Evolutionary conservation across 1,140 invertebrate species (phyloP).

Genomic region (Drosophila arizonae): DNA sequence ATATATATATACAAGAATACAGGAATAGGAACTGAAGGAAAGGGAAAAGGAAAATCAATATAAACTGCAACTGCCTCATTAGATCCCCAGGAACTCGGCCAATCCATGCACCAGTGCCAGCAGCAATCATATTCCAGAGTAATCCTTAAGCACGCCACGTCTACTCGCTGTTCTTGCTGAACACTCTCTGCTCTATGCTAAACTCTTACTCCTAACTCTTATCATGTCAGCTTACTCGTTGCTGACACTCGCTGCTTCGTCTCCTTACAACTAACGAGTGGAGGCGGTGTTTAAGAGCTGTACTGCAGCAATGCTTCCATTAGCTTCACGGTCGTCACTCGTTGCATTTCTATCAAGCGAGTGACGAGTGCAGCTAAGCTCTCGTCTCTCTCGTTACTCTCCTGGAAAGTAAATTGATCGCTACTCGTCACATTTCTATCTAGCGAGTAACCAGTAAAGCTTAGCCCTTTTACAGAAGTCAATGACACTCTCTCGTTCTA

Average conservation of each 20-base stretch:
- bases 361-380: neutral
- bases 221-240: neutral
- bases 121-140: slow-evolving; percentile 2
- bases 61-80: slow-evolving; percentile 56
- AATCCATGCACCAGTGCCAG: slow-evolving; percentile 1
- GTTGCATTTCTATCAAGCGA: neutral
- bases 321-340: neutral
- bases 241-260: neutral
- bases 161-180: too few relatives aligned
- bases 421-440: too few relatives aligned
- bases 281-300: too few relatives aligned
- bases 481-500: too few relatives aligned
- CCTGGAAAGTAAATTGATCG: too few relatives aligned
- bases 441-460: too few relatives aligned
- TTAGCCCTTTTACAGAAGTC: too few relatives aligned
- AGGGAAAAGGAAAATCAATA: neutral
- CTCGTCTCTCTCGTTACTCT: neutral
- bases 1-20: slow-evolving; percentile 19
- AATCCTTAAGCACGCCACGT: neutral
- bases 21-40: neutral
- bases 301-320: neutral
- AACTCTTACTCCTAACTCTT: neutral
- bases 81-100: slow-evolving; percentile 4
- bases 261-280: too few relatives aligned
- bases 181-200: slow-evolving; percentile 5